Conservation (phyloP, 1,140 invertebrate genomes). For the Procambarus clarkii region DNA sequence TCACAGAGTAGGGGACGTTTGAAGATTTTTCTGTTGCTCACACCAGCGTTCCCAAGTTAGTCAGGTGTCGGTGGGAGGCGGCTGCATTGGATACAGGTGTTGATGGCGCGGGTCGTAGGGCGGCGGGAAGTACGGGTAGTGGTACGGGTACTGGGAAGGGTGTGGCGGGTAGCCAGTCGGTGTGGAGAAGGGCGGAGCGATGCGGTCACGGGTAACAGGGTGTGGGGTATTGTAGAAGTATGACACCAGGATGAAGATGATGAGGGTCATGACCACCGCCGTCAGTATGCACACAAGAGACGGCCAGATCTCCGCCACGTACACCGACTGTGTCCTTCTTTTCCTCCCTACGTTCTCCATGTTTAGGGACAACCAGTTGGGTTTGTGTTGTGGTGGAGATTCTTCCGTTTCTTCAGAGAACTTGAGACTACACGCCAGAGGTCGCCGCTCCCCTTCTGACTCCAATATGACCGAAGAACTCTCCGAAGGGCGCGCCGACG, state of each 20-base stretch:
- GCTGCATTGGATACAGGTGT: background rate
- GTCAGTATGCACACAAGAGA: slow-evolving; percentile 60
- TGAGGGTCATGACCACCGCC: slow-evolving; percentile 41
- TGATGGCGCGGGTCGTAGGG: slow-evolving; percentile 42
- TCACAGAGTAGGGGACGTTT: too few relatives aligned
- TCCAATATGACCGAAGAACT: slow-evolving; percentile 33
- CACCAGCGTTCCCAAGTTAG: slow-evolving; percentile 46
- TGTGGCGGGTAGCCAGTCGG: slow-evolving; percentile 5
- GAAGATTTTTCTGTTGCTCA: background rate
- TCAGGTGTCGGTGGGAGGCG: slow-evolving; percentile 38
- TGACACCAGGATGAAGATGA: slow-evolving; percentile 46
- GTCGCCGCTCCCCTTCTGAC: slow-evolving; percentile 34
- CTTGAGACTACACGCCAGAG: slow-evolving; percentile 20
- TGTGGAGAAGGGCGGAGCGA: background rate
- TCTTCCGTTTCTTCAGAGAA: slow-evolving; percentile 2
- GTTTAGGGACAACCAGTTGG: slow-evolving; percentile 56
- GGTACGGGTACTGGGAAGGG: slow-evolving; percentile 33
- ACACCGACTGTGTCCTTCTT: slow-evolving; percentile 7
- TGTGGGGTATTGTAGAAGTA: slow-evolving; percentile 46
- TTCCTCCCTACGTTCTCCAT: slow-evolving; percentile 16
- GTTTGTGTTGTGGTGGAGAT: slow-evolving; percentile 17
- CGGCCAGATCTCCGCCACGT: slow-evolving; percentile 59
- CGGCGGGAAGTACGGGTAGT: slow-evolving; percentile 30
- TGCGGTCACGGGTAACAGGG: slow-evolving; percentile 30
- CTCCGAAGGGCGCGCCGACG: slow-evolving; percentile 15